phyloP scores from a whole-genome alignment of 1,140 invertebrate genomes.

The Musca domestica region DNA sequence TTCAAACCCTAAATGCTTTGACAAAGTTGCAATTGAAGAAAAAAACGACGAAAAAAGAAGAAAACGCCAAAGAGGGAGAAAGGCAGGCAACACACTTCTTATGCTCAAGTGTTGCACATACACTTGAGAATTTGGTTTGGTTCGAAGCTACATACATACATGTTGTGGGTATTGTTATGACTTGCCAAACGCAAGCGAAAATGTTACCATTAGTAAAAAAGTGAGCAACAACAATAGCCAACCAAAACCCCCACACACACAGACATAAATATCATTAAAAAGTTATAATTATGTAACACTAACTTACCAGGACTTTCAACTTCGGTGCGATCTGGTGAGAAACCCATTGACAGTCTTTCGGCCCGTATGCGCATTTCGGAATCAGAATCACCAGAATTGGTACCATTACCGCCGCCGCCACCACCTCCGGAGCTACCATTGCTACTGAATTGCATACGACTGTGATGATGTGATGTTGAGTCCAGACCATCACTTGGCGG shows the following conservation, averaged over 20 bases:
- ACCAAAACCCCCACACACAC: not conserved
- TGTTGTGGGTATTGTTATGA: too few relatives aligned
- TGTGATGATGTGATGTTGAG: slow-evolving; percentile 26
- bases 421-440: slow-evolving; percentile 41
- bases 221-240: not conserved
- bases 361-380: slow-evolving; percentile 50
- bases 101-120: too few relatives aligned
- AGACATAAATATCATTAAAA: not conserved
- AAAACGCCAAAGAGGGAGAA: too few relatives aligned
- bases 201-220: slow-evolving; percentile 5
- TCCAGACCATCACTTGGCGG: slow-evolving; percentile 52
- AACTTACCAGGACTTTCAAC: slow-evolving; percentile 53
- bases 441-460: slow-evolving; percentile 35
- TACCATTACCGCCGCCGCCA: too few relatives aligned
- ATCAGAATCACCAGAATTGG: slow-evolving; percentile 47
- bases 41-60: too few relatives aligned
- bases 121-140: not conserved
- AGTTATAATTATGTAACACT: not conserved
- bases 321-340: slow-evolving; percentile 51
- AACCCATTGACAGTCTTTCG: slow-evolving; percentile 49
- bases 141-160: too few relatives aligned
- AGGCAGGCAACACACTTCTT: too few relatives aligned
- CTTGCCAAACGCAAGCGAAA: not conserved
- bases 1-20: not conserved
- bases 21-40: not conserved